phyloP scores from a whole-genome alignment of 2,113 vertebrate species.

The Thryonomys swinderianus region DNA sequence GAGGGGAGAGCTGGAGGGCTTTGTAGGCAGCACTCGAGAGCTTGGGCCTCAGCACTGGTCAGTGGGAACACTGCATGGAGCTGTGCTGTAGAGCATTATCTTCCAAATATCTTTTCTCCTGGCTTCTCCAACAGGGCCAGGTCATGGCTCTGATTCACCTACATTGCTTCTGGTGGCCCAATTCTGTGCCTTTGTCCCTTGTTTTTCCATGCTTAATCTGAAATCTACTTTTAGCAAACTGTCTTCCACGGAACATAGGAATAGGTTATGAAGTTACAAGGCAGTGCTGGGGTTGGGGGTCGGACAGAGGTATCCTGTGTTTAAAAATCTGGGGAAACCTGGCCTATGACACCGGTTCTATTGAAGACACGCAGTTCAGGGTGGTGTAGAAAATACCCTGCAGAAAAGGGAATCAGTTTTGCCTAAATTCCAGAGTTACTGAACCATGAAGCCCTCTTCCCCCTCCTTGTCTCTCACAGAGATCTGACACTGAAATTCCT shows the following conservation, averaged over 20 bases:
- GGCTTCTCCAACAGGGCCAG: neutral
- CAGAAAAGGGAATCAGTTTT: neutral
- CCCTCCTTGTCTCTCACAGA: neutral
- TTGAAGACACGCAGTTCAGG: neutral
- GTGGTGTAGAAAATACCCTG: neutral
- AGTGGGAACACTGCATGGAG: neutral
- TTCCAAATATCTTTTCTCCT: neutral
- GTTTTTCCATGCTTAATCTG: neutral
- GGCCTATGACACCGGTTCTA: neutral
- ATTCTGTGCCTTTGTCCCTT: neutral
- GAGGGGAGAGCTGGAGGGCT: neutral
- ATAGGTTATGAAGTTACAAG: neutral
- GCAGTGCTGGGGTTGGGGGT: rapidly evolving
- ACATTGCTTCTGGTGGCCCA: neutral
- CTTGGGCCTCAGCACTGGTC: rapidly evolving
- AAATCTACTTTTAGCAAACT: neutral
- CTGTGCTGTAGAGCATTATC: neutral
- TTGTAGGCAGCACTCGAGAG: rapidly evolving
- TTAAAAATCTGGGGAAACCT: neutral
- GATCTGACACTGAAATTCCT: neutral
- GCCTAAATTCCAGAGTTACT: neutral
- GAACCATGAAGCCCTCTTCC: neutral
- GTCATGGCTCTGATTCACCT: neutral
- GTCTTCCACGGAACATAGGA: neutral
- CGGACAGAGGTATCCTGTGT: neutral